These are phyloP conservation scores for Dryoscopus gambensis DNA, from an alignment of 2,113 vertebrate species.

Conservation along the genomic window DNA sequence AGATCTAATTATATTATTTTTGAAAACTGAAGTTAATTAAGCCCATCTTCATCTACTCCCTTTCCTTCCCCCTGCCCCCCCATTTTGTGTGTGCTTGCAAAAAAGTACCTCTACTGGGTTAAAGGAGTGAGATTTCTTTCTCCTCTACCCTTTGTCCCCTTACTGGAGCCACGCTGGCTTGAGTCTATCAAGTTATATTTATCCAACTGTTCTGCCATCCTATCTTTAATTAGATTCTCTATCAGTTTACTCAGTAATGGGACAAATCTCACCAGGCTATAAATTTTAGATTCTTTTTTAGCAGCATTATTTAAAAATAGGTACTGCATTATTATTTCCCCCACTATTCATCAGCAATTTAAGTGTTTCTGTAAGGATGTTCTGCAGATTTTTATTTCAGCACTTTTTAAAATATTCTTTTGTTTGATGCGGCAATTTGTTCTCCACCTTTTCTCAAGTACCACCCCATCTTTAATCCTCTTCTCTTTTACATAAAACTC, in stretches of 20 bases:
- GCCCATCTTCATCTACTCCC: neutral
- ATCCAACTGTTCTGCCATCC: constrained; percentile 38
- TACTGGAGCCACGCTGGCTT: constrained; percentile 19
- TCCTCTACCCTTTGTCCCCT: accelerated
- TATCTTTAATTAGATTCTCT: constrained; percentile 46
- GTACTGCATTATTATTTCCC: neutral
- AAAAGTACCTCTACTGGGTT: neutral
- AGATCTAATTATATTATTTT: constrained; percentile 1
- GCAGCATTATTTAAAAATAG: constrained; percentile 21
- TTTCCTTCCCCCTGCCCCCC: neutral
- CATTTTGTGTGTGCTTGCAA: neutral
- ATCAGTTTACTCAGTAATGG: constrained; percentile 9
- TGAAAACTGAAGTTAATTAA: constrained; percentile 29
- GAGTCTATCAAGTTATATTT: neutral
- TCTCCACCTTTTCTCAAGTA: neutral
- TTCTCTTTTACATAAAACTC: neutral
- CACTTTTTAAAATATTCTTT: neutral
- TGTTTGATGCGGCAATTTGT: neutral
- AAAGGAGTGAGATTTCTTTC: neutral
- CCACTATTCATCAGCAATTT: neutral
- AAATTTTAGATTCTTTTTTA: neutral
- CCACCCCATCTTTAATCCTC: neutral
- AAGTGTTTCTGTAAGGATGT: neutral
- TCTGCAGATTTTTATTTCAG: neutral
- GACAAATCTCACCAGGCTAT: constrained; percentile 44